phyloP scores from a whole-genome alignment of 2,797 vertebrate genomes.

The Anas georgica region DNA sequence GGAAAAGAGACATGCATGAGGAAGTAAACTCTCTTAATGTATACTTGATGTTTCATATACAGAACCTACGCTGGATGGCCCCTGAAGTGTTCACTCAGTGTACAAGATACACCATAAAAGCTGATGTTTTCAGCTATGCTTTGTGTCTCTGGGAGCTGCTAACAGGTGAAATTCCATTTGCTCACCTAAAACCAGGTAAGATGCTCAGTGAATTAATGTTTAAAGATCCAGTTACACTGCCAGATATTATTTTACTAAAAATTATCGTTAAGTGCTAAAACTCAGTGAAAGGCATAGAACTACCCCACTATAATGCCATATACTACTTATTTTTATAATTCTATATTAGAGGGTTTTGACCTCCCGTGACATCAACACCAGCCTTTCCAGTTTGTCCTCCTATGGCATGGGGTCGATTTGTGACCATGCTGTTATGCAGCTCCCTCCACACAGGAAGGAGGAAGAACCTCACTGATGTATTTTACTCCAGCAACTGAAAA shows the following conservation, averaged over 20 bases:
- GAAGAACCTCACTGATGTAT: not conserved
- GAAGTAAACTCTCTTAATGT: not conserved
- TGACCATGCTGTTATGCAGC: rapidly evolving
- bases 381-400: not conserved
- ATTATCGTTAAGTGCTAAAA: not conserved
- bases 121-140: slow-evolving; percentile 95
- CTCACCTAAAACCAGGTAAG: slow-evolving; percentile 94
- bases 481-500: too few relatives aligned
- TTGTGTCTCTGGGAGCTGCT: slow-evolving; percentile 96
- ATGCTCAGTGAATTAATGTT: not conserved
- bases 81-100: slow-evolving; percentile 96
- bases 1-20: not conserved
- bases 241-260: not conserved
- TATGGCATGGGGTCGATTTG: too few relatives aligned
- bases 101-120: slow-evolving; percentile 93
- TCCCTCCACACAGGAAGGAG: rapidly evolving
- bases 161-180: slow-evolving; percentile 94
- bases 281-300: not conserved
- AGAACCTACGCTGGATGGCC: slow-evolving; percentile 98
- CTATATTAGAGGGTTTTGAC: not conserved
- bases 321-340: not conserved
- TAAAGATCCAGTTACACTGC: not conserved
- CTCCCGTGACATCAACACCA: rapidly evolving
- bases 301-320: not conserved
- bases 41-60: not conserved